phyloP scores from a whole-genome alignment of 92 coral and sea anemone species.

The Epizoanthus stellaris region DNA sequence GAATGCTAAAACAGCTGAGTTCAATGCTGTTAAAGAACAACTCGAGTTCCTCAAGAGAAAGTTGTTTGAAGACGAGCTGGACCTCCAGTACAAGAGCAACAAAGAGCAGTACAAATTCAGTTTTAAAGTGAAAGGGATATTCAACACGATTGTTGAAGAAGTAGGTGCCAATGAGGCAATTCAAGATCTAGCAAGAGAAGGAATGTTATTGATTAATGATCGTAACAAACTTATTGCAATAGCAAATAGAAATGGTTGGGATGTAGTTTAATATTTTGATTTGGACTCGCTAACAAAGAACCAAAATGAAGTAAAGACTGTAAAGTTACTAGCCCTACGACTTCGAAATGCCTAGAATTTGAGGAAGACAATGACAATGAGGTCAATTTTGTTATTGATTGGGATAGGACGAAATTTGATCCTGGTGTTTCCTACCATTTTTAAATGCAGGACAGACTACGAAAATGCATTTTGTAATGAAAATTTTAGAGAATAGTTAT shows the following conservation, averaged over 20 bases:
- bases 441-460: not conserved
- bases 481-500: not conserved
- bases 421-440: not conserved
- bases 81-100: conserved; percentile 35
- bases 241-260: conserved; percentile 48
- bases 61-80: conserved; percentile 20
- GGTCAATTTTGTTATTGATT: not conserved
- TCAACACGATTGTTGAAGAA: not conserved
- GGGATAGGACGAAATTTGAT: not conserved
- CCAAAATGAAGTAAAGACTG: conserved; percentile 13
- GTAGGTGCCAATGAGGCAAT: conserved; percentile 12
- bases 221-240: conserved; percentile 37
- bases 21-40: no score
- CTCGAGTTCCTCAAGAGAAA: no score
- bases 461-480: not conserved
- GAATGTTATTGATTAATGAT: conserved; percentile 42
- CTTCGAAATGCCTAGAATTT: conserved; percentile 14
- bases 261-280: conserved; percentile 37
- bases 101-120: conserved; percentile 41
- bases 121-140: conserved; percentile 20
- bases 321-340: not conserved
- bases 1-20: no score
- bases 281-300: conserved; percentile 31
- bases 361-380: conserved; percentile 30
- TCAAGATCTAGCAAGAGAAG: conserved; percentile 30